phyloP scores from a whole-genome alignment of 1,140 invertebrate genomes.

The Drosophila rhopaloa region DNA sequence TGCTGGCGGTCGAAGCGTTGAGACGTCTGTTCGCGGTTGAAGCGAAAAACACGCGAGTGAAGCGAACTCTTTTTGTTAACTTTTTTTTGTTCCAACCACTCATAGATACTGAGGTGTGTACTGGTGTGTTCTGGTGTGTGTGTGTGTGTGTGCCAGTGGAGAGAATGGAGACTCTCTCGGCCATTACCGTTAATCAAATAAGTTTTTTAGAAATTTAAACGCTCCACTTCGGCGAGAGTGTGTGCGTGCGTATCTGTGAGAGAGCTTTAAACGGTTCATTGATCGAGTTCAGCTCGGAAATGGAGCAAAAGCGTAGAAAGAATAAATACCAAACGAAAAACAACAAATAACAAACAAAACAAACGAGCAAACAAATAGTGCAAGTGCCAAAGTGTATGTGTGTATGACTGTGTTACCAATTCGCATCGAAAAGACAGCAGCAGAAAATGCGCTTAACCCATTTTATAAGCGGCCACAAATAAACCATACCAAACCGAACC shows the following conservation, averaged over 20 bases:
- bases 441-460: constrained; percentile 70
- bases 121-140: constrained; percentile 16
- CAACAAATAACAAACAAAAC: constrained; percentile 28
- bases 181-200: constrained; percentile 80
- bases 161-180: constrained; percentile 54
- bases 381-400: constrained; percentile 60
- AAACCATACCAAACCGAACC: background rate
- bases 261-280: constrained; percentile 74
- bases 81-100: constrained; percentile 33
- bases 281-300: constrained; percentile 73
- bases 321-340: constrained; percentile 37
- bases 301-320: constrained; percentile 55
- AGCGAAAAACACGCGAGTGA: constrained; percentile 27
- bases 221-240: constrained; percentile 51
- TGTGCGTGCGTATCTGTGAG: constrained; percentile 36
- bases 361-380: constrained; percentile 50
- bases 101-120: constrained; percentile 30
- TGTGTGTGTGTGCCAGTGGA: constrained; percentile 16
- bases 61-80: constrained; percentile 23
- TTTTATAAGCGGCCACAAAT: constrained; percentile 49
- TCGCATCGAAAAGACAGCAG: constrained; percentile 22
- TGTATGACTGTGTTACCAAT: constrained; percentile 48
- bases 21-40: constrained; percentile 55
- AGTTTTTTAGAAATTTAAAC: constrained; percentile 82
- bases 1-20: constrained; percentile 69